These are phyloP conservation scores for Brachionus sp. DNA, from an alignment of 1,140 invertebrate species.

Conservation along the genomic window DNA sequence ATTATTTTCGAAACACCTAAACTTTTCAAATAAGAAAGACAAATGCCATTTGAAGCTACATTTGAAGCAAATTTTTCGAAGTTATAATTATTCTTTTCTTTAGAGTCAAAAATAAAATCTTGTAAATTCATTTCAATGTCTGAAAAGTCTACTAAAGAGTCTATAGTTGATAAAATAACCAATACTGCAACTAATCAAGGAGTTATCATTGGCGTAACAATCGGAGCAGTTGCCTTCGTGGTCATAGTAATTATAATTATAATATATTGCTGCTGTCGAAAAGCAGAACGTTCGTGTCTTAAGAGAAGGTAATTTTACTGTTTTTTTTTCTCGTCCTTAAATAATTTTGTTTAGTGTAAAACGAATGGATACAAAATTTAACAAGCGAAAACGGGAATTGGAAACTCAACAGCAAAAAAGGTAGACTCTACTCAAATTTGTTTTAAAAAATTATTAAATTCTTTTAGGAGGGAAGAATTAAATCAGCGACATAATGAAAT, in stretches of 20 bases:
- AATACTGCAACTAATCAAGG: background rate
- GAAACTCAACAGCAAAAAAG: conserved; percentile 19
- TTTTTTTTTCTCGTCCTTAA: background rate
- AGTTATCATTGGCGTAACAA: conserved; percentile 2
- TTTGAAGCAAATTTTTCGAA: background rate
- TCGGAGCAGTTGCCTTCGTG: background rate
- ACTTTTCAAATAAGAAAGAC: background rate
- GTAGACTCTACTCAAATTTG: background rate
- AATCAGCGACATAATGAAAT: conserved; percentile 35
- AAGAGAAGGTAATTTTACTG: conserved; percentile 13
- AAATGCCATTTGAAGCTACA: background rate
- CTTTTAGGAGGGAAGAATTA: conserved; percentile 19
- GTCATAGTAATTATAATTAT: conserved; percentile 8
- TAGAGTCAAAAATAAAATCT: background rate
- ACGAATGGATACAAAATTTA: conserved; percentile 7
- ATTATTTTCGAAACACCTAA: background rate
- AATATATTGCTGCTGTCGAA: conserved; percentile 34
- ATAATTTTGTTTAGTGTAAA: background rate
- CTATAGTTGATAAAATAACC: background rate
- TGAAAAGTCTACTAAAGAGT: background rate
- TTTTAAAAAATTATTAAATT: background rate
- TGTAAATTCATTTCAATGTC: background rate
- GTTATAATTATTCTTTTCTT: background rate
- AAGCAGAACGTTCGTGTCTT: conserved; percentile 27
- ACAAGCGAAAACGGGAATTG: background rate